These are phyloP conservation scores for Otocyon megalotis DNA, from an alignment of 2,113 vertebrate species.

Conservation along the genomic window DNA sequence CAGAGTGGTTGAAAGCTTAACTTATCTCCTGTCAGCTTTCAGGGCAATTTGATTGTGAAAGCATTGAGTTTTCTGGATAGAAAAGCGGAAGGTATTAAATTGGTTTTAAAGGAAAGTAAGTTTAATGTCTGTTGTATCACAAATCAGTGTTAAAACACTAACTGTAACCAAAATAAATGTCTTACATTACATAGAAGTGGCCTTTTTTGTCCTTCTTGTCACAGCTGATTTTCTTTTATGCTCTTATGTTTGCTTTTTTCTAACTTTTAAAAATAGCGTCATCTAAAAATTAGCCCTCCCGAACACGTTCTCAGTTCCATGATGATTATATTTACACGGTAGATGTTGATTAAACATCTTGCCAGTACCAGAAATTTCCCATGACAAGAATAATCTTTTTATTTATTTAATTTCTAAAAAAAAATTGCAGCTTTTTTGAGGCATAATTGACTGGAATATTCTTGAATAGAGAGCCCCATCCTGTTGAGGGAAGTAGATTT, in stretches of 20 bases:
- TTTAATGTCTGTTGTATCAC: slow-evolving; percentile 60
- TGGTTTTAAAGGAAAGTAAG: not conserved
- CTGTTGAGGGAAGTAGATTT: not conserved
- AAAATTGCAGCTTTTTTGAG: not conserved
- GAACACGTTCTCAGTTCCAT: not conserved
- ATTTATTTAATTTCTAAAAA: not conserved
- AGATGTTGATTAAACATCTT: not conserved
- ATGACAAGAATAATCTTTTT: not conserved
- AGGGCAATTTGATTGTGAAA: slow-evolving; percentile 23
- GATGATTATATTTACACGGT: not conserved
- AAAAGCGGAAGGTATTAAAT: not conserved
- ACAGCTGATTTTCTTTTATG: not conserved
- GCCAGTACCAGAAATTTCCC: not conserved
- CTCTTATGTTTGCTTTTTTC: slow-evolving; percentile 3
- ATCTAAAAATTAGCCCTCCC: not conserved
- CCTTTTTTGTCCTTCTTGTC: not conserved
- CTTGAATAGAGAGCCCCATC: not conserved
- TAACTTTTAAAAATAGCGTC: not conserved
- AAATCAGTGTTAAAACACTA: slow-evolving; percentile 70
- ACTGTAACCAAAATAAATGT: slow-evolving; percentile 79
- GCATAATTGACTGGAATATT: not conserved
- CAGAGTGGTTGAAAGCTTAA: not conserved
- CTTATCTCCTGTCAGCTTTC: slow-evolving; percentile 9
- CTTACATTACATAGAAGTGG: slow-evolving; percentile 31
- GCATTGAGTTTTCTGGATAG: not conserved